Conservation (phyloP, 2,888 invertebrate species). For the Lampropteryx suffumata region DNA sequence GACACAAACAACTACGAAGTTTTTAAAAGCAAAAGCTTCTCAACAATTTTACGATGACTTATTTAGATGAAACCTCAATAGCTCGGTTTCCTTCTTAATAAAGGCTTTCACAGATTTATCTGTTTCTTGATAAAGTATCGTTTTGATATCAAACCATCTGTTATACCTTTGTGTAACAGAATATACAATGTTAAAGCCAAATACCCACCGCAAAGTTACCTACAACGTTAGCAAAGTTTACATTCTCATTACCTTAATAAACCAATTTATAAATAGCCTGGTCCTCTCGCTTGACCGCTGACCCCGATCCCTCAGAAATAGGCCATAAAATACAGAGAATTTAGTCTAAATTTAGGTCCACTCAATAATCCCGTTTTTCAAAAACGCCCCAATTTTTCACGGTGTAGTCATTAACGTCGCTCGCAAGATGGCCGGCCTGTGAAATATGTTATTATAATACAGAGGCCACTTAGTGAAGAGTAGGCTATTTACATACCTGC, state of each 20-base stretch:
- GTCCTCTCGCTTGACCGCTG: slow-evolving; percentile 18
- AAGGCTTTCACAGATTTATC: no score
- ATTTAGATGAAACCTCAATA: no score
- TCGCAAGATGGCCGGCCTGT: slow-evolving; percentile 57
- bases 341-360: slow-evolving; percentile 24
- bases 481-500: slow-evolving; percentile 30
- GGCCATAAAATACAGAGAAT: slow-evolving; percentile 27
- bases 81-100: no score
- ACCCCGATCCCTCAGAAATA: slow-evolving; percentile 24
- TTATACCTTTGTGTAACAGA: no score
- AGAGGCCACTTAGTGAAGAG: slow-evolving; percentile 43
- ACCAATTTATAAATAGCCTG: slow-evolving; percentile 18
- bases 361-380: slow-evolving; percentile 19
- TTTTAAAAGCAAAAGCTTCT: no score
- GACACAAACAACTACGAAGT: no score
- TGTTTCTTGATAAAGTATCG: no score
- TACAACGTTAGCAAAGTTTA: slow-evolving; percentile 12
- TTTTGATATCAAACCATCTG: no score
- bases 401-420: slow-evolving; percentile 63
- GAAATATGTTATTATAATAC: slow-evolving; percentile 66
- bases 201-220: no score
- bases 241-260: slow-evolving; percentile 23
- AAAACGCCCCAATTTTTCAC: slow-evolving; percentile 50
- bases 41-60: no score
- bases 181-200: no score